Evolutionary conservation across 2,113 vertebrate species (phyloP), one percentile per base, ranked within the genome.

Genomic region (Bufo gargarizans): DNA sequence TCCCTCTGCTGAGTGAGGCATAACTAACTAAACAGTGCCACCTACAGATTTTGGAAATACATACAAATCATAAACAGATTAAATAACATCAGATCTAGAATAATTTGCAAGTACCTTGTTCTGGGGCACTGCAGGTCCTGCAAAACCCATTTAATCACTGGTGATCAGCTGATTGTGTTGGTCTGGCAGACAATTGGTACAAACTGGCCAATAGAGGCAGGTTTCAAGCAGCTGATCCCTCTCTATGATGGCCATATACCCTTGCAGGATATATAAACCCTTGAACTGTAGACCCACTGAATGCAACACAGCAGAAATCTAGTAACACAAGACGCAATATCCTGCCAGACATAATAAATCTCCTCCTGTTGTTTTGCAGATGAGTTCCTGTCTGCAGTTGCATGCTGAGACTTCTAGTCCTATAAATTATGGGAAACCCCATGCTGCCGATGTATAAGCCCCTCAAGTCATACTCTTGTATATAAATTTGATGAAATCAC

Each of bases 371-470:
- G 71, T 74, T 72, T 43, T 7, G 33, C 33, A 45, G 69, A 43
- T 2, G 2, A 14, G 43, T 45, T 6, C 6, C 71, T 74, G 71
- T 16, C 71, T 47, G 43, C 71, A 7, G 71, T 7, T 17, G 43
- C 71, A 47, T 47, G 71, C 71, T 74, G 71, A 74, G 71, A 74
- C 45, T 74, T 74, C 71, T 49, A 74, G 71, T 74, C 49, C 71
- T 19, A 74, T 74, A 74, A 74, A 47, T 74, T 74, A 74, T 19
- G 43, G 19, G 5, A 3, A 17, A 4, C 6, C 2, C 43, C 43
- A 19, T 8, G 43, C 6, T 43, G 69, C 63, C 20, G 3, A 61
- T n/a, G 61, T n/a, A 65, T 7, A 0, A 20, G 19, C 61, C 4
- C 67, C 67, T 33, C 11, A 12, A 71, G 67, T 71, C 67, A 6